phyloP scores from a whole-genome alignment of 2,797 vertebrate genomes.

The Chiroxiphia lanceolata region DNA sequence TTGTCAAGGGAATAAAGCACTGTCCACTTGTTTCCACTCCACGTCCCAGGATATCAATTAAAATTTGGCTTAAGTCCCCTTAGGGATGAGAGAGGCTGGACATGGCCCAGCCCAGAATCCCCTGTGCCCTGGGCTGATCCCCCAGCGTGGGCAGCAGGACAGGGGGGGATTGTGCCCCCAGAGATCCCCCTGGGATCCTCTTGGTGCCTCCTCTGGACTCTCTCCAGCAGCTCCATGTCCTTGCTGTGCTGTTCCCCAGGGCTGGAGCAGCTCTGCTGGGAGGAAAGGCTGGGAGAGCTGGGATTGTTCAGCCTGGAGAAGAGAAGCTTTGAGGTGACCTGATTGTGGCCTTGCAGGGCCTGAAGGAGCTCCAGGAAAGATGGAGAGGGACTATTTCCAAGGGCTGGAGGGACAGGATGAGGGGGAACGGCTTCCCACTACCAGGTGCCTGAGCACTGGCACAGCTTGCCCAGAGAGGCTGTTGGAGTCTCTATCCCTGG shows the following conservation, averaged over 20 bases:
- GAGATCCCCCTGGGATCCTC: neutral
- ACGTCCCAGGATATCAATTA: neutral
- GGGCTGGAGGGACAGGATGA: neutral
- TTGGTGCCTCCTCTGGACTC: no score
- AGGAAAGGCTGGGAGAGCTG: neutral
- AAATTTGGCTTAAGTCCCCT: neutral
- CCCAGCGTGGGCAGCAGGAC: rapidly evolving
- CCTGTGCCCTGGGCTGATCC: rapidly evolving
- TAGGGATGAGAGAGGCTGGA: neutral
- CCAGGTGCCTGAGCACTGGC: neutral
- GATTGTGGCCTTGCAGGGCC: neutral
- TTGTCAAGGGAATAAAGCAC: neutral
- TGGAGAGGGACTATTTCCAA: neutral
- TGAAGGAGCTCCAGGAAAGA: neutral
- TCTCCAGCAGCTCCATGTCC: no score
- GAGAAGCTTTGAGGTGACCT: neutral
- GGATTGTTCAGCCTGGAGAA: neutral
- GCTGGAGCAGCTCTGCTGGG: neutral
- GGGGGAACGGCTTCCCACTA: neutral
- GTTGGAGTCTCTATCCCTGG: neutral
- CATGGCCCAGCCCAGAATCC: neutral
- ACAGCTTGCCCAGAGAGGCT: neutral
- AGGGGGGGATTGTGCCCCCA: neutral
- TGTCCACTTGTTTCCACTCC: neutral
- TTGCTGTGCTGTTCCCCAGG: no score